A percentile compares a stretch with the other conserved stretches of the same genome.
phyloP scores from a whole-genome alignment of 1,140 invertebrate genomes.

The Heliconius himera region DNA sequence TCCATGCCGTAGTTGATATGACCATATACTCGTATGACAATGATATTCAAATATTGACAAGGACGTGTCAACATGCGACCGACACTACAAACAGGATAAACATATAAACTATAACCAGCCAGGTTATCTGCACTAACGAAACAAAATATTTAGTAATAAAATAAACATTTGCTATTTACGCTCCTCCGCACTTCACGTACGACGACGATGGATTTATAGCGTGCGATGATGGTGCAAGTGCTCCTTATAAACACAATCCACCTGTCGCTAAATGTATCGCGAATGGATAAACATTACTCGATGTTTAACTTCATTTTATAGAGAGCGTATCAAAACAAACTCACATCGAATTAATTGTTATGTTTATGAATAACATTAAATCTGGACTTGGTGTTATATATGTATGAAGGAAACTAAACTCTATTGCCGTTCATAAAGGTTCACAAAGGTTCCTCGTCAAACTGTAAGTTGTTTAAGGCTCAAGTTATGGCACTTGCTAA shows the following conservation, averaged over 20 bases:
- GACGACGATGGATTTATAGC: slow-evolving; percentile 64
- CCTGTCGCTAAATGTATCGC: slow-evolving; percentile 62
- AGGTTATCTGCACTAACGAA: slow-evolving; percentile 42
- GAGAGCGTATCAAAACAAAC: slow-evolving; percentile 52
- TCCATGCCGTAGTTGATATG: not conserved
- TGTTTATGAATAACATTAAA: slow-evolving; percentile 53
- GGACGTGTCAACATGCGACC: not conserved
- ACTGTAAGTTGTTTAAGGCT: slow-evolving; percentile 15
- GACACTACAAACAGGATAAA: slow-evolving; percentile 31
- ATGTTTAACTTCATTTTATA: slow-evolving; percentile 43
- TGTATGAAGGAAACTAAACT: not conserved
- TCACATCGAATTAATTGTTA: slow-evolving; percentile 48
- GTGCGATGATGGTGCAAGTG: slow-evolving; percentile 30
- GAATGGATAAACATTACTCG: slow-evolving; percentile 54
- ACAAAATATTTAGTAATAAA: slow-evolving; percentile 62
- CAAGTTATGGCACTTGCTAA: slow-evolving; percentile 23
- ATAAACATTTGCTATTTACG: slow-evolving; percentile 60
- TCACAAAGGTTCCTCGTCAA: not conserved
- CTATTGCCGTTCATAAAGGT: not conserved
- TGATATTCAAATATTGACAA: not conserved
- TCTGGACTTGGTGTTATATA: slow-evolving; percentile 9
- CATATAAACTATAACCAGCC: slow-evolving; percentile 30
- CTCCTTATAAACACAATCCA: slow-evolving; percentile 50
- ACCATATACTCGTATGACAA: not conserved
- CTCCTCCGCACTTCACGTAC: slow-evolving; percentile 38